phyloP scores from a whole-genome alignment of 1,140 invertebrate species.

The Brachionus rubens region DNA sequence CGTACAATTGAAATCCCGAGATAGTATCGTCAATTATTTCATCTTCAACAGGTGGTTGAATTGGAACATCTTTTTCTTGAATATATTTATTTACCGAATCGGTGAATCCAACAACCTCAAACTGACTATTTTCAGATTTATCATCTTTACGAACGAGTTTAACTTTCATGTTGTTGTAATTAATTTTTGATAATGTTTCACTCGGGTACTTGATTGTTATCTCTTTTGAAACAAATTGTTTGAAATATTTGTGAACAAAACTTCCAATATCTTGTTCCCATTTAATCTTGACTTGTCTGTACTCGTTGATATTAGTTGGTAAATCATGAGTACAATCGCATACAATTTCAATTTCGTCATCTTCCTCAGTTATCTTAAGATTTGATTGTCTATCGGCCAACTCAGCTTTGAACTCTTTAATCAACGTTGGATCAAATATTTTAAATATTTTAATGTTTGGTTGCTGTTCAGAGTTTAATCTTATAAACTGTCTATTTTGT shows the following conservation, averaged over 20 bases:
- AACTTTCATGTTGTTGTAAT: background rate
- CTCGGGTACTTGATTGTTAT: background rate
- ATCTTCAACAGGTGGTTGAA: background rate
- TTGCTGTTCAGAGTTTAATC: background rate
- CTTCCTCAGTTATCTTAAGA: background rate
- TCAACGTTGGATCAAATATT: background rate
- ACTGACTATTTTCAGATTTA: background rate
- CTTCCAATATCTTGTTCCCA: slow-evolving; percentile 6
- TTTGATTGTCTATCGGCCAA: background rate
- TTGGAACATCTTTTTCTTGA: background rate
- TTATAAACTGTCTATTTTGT: no score
- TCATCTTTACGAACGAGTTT: background rate
- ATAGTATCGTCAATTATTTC: background rate
- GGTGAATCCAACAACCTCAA: background rate
- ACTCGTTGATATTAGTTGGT: background rate
- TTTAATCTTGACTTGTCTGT: background rate
- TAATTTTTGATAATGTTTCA: background rate
- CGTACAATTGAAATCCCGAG: background rate
- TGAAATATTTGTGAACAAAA: background rate
- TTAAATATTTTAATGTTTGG: background rate
- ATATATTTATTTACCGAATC: background rate
- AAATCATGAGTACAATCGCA: background rate
- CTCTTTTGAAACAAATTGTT: background rate
- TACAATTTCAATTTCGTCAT: background rate
- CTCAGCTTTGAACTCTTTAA: background rate